Base-by-base conservation (phyloP, 2,797 vertebrate genomes). In the Emys orbicularis region DNA sequence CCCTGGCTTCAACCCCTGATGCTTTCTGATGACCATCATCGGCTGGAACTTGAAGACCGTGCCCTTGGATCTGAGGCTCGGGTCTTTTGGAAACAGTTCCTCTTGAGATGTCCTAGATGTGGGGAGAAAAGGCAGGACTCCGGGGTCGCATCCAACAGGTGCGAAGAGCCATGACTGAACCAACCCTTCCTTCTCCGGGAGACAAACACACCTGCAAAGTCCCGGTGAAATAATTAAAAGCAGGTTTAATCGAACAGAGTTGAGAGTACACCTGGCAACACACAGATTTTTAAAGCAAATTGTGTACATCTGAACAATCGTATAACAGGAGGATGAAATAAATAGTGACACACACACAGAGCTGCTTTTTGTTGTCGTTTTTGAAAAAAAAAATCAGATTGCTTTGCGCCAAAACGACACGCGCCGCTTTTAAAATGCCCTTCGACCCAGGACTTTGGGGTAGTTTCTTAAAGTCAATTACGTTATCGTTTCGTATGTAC, bases 171-270 rank as follows among this genome's bases (percentile, higher is more conserved):
- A 7, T 13, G 54, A 6, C 74, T 56, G 44, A 49, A 47, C 41
- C 25, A 47, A 7, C 44, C 25, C 25, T 47, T 47, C 21, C 37
- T 91, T 83, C 91, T 88, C 81, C 81, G 74, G 54, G 86, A 16
- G 44, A 79, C 18, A 84, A 96, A 81, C 2, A 1, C 12, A 31
- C 4, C n/a, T 77, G 8, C 3, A 5, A 86, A 86, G 11, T 52
- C 86, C 37, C 85, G 19, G 10, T 47, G 81, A 91, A 84, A 93
- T 59, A 31, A 84, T 91, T 3, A 1, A 0, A 90, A 94, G 41
- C 88, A 8, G 89, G 89, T 97, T 97, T 97, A 97, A 97, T 97
- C 82, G 56, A 93, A 90, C 50, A 53, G 85, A 57, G 87, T 10
- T 81, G 74, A 94, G 89, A 89, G 84, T 4, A 90, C 87, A 89